These are phyloP conservation scores for Paracentrotus lividus DNA, from an alignment of 53 echinoderm and acorn worm species.

Conservation along the genomic window DNA sequence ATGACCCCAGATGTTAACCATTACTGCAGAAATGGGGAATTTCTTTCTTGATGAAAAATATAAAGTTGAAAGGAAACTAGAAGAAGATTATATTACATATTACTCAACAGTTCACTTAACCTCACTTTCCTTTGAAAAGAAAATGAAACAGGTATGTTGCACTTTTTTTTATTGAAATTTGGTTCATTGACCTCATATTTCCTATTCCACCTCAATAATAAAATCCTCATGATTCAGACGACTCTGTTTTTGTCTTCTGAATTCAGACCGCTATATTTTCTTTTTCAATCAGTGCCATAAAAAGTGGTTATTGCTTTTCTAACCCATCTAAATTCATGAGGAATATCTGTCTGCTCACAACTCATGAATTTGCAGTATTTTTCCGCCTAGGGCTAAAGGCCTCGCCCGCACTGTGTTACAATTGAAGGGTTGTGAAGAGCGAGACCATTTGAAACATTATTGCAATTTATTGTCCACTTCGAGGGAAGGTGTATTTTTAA, in stretches of 20 bases:
- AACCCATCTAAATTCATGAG: conserved; percentile 27
- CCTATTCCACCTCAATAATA: neutral
- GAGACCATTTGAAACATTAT: neutral
- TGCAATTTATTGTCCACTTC: neutral
- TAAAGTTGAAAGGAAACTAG: neutral
- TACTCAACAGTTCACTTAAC: neutral
- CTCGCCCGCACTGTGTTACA: neutral
- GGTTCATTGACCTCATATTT: conserved; percentile 25
- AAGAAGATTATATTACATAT: neutral
- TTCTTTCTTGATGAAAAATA: neutral
- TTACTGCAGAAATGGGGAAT: no score
- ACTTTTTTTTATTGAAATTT: neutral
- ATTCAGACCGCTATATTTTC: neutral
- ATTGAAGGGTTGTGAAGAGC: neutral
- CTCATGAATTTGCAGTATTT: conserved; percentile 24
- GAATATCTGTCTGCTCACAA: neutral
- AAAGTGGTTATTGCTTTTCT: conserved; percentile 39
- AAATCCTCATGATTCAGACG: neutral
- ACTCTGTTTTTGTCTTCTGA: neutral
- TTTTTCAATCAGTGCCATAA: neutral
- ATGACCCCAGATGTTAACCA: no score
- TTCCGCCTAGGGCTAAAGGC: neutral
- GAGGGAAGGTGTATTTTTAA: neutral
- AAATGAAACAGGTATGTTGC: neutral
- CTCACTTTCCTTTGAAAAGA: neutral